Evolutionary conservation across 2,888 invertebrate species (phyloP).

Genomic region (Rotaria magnacalcarata): DNA sequence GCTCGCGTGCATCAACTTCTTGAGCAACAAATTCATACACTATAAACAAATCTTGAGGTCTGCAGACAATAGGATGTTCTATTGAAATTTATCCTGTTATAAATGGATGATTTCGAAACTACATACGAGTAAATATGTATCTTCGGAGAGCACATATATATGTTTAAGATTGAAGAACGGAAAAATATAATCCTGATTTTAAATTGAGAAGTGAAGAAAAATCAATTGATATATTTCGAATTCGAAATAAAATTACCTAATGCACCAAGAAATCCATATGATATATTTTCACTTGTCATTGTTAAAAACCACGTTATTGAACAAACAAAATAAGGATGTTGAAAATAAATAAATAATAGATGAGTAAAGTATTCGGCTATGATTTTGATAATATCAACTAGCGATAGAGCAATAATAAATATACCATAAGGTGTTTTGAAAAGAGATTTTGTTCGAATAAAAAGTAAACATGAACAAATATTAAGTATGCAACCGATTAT

Average conservation of each 20-base stretch:
- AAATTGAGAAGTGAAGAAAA: too few relatives aligned
- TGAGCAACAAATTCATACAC: too few relatives aligned
- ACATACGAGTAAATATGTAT: too few relatives aligned
- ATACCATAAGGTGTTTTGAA: background rate
- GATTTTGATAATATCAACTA: background rate
- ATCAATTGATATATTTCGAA: too few relatives aligned
- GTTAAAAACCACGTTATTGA: slow-evolving; percentile 21
- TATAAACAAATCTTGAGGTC: too few relatives aligned
- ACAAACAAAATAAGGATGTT: slow-evolving; percentile 24
- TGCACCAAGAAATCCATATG: slow-evolving; percentile 17
- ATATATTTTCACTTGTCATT: slow-evolving; percentile 7
- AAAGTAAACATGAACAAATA: background rate
- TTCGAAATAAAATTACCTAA: background rate
- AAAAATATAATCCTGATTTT: too few relatives aligned
- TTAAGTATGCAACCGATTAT: background rate
- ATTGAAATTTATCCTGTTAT: too few relatives aligned
- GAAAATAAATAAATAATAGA: background rate
- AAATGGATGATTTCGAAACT: too few relatives aligned
- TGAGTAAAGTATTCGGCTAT: background rate
- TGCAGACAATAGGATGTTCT: too few relatives aligned
- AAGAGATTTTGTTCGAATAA: background rate
- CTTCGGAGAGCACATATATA: too few relatives aligned
- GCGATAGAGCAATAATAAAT: background rate
- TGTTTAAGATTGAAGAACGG: too few relatives aligned
- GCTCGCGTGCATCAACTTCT: too few relatives aligned